Percentiles rank a stretch among this genome's conserved stretches.
These are phyloP conservation scores for Lophotriccus pileatus DNA, from an alignment of 2,797 vertebrate genomes.

Conservation along the genomic window DNA sequence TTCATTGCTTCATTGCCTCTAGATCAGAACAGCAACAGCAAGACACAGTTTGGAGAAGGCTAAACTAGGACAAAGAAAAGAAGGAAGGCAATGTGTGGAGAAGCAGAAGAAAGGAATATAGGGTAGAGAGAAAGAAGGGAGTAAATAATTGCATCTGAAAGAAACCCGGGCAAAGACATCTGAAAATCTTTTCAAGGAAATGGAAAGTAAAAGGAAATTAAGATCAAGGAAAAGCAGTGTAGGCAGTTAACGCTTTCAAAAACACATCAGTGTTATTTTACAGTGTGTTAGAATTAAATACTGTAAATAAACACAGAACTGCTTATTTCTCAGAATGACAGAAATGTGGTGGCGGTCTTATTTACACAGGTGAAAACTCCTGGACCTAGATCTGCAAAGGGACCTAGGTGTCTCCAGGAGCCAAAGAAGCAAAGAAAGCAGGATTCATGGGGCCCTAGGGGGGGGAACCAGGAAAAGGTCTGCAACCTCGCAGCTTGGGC, in stretches of 20 bases:
- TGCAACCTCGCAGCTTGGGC: neutral
- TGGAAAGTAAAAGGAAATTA: conserved; percentile 33
- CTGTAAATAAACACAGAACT: conserved; percentile 55
- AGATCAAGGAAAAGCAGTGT: neutral
- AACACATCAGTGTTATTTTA: conserved; percentile 41
- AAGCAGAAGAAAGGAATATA: neutral
- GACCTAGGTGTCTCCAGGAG: conserved; percentile 43
- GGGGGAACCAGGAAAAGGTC: conserved; percentile 29
- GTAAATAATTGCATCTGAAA: neutral
- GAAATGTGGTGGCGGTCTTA: conserved; percentile 46
- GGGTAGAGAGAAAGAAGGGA: neutral
- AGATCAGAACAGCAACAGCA: neutral
- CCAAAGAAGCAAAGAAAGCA: conserved; percentile 29
- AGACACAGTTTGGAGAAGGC: neutral
- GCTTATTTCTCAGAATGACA: conserved; percentile 49
- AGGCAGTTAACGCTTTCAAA: conserved; percentile 40
- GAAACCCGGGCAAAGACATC: neutral
- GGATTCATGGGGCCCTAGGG: conserved; percentile 30
- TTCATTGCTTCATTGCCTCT: neutral
- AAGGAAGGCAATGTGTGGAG: neutral
- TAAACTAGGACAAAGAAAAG: conserved; percentile 16
- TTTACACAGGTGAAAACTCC: conserved; percentile 61
- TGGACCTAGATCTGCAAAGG: conserved; percentile 34
- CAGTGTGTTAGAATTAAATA: conserved; percentile 54
- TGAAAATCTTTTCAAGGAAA: neutral